Percentiles rank a stretch among this genome's conserved stretches.
Evolutionary conservation across 2,888 invertebrate genomes (phyloP).

Genomic region (Seira sanloemensis): DNA sequence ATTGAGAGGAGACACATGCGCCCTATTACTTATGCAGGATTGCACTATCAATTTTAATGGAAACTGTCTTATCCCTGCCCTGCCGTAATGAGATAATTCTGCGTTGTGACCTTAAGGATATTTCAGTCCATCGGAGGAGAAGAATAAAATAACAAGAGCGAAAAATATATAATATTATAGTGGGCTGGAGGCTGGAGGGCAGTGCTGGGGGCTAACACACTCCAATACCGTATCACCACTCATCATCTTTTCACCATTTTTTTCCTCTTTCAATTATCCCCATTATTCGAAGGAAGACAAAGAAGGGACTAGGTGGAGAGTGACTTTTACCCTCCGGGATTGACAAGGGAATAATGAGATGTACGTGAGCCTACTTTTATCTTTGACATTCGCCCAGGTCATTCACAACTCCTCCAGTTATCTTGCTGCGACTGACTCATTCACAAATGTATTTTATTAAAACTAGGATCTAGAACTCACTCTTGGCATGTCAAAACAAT

Average conservation of each 20-base stretch:
- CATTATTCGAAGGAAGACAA: background rate
- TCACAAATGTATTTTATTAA: too few species aligned
- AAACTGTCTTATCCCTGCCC: background rate
- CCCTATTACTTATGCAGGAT: background rate
- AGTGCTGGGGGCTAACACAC: background rate
- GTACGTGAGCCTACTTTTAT: background rate
- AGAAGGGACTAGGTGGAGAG: background rate
- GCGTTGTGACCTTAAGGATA: background rate
- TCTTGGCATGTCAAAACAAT: too few species aligned
- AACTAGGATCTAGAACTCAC: too few species aligned
- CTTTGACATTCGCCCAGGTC: background rate
- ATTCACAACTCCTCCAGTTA: too few species aligned
- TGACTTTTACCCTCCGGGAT: background rate
- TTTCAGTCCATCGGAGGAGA: background rate
- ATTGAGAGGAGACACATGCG: background rate
- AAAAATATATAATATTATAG: conserved; percentile 12
- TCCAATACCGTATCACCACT: conserved; percentile 32
- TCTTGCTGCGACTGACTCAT: too few species aligned
- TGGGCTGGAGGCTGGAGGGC: background rate
- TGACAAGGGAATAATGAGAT: background rate
- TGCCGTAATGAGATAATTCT: background rate
- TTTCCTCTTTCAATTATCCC: background rate
- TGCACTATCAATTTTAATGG: background rate
- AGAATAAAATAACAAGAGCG: background rate
- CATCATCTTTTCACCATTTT: conserved; percentile 31